These are phyloP conservation scores for Okapia johnstoni DNA, from an alignment of 2,113 vertebrate species.

Conservation along the genomic window DNA sequence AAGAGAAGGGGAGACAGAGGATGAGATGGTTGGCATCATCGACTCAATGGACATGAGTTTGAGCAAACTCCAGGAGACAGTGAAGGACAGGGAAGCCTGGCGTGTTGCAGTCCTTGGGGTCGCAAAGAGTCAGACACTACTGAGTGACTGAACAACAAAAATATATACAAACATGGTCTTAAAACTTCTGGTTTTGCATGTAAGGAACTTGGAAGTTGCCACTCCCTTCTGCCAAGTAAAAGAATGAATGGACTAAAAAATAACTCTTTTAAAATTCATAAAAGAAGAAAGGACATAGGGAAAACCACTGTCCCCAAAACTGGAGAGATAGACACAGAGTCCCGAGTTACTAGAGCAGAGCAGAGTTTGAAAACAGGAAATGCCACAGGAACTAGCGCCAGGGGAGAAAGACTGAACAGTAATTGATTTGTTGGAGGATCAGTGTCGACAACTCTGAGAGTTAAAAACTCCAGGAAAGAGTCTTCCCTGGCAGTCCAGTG, in stretches of 20 bases:
- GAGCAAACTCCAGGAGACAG: background rate
- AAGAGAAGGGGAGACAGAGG: background rate
- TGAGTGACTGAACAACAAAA: background rate
- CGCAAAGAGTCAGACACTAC: background rate
- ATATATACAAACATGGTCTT: background rate
- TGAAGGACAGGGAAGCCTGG: background rate
- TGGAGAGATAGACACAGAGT: background rate
- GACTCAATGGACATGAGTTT: background rate
- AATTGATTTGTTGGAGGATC: background rate
- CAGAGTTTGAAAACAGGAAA: background rate
- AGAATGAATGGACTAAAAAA: background rate
- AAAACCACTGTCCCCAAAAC: background rate
- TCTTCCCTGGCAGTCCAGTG: background rate
- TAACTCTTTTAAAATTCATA: background rate
- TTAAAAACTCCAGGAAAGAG: background rate
- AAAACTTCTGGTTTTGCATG: background rate
- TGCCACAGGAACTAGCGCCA: background rate
- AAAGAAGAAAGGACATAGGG: background rate
- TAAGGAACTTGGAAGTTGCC: background rate
- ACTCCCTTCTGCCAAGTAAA: background rate
- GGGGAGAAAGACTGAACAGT: background rate
- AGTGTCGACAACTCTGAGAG: background rate
- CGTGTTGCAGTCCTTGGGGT: background rate
- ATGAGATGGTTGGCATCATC: background rate
- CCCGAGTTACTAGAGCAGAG: background rate